A percentile compares a stretch with the other conserved stretches of the same genome.
Evolutionary conservation across 2,797 vertebrate species (phyloP).

Genomic region (Periparus ater): DNA sequence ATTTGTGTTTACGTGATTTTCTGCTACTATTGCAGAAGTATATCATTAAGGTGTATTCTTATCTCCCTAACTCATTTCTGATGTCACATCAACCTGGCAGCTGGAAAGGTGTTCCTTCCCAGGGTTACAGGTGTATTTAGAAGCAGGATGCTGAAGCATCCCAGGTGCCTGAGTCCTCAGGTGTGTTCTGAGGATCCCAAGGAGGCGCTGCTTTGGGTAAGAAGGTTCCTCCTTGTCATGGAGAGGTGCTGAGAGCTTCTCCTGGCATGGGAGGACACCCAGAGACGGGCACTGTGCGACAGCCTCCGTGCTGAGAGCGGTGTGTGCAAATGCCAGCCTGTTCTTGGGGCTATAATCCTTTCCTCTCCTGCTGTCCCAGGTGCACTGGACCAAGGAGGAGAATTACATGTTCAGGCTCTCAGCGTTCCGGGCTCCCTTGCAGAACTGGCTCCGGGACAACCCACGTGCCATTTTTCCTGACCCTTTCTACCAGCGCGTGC

Average conservation of each 20-base stretch:
- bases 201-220: neutral
- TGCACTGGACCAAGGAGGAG: conserved; percentile 94
- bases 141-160: neutral
- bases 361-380: conserved; percentile 70
- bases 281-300: accelerated
- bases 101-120: neutral
- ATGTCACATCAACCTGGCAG: neutral
- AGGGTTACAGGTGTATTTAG: neutral
- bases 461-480: conserved; percentile 79
- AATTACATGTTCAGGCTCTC: conserved; percentile 96
- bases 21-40: neutral
- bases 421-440: conserved; percentile 78
- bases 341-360: neutral
- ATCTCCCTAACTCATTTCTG: neutral
- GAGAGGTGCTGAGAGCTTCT: neutral
- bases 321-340: neutral
- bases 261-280: neutral
- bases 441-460: conserved; percentile 81
- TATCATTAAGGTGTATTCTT: neutral
- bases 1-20: neutral
- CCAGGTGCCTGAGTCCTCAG: neutral
- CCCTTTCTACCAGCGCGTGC: conserved; percentile 80
- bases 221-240: neutral
- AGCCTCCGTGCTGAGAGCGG: accelerated
- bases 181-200: neutral